Conservation (phyloP, 2,797 vertebrate genomes). For the Falco biarmicus region DNA sequence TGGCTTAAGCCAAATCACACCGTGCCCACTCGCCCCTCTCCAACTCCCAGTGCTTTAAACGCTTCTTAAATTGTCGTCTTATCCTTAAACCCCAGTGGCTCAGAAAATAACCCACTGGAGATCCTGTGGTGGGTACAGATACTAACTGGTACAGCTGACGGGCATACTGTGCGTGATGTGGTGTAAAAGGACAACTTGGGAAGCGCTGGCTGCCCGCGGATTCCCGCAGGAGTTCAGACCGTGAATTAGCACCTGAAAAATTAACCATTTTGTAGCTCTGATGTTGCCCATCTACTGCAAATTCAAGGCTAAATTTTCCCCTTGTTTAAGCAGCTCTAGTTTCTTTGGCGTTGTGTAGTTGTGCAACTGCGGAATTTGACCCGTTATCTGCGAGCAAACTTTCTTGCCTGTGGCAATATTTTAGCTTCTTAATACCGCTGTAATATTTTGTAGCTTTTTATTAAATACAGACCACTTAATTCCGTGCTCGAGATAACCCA, state of each 20-base stretch:
- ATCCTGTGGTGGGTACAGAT: background rate
- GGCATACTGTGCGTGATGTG: fast-evolving
- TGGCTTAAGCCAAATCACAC: background rate
- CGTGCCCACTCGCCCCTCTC: fast-evolving
- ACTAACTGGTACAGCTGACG: fast-evolving
- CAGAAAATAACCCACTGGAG: fast-evolving
- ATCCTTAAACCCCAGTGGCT: background rate
- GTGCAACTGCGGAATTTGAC: background rate
- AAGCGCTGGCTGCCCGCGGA: fast-evolving
- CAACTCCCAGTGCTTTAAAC: background rate
- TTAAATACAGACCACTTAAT: background rate
- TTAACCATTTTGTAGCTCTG: fast-evolving
- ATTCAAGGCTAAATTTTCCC: background rate
- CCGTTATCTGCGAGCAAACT: background rate
- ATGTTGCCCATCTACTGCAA: background rate
- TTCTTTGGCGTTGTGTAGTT: background rate
- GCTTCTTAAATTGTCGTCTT: background rate
- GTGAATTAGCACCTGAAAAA: background rate
- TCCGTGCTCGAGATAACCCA: background rate
- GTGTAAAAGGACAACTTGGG: background rate
- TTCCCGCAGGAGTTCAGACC: background rate
- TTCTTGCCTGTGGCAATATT: background rate
- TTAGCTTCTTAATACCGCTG: background rate
- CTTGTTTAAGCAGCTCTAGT: background rate
- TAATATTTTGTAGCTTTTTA: background rate